These are phyloP conservation scores for Sebastiscus tertius DNA, from an alignment of 2,797 vertebrate genomes.

Conservation along the genomic window DNA sequence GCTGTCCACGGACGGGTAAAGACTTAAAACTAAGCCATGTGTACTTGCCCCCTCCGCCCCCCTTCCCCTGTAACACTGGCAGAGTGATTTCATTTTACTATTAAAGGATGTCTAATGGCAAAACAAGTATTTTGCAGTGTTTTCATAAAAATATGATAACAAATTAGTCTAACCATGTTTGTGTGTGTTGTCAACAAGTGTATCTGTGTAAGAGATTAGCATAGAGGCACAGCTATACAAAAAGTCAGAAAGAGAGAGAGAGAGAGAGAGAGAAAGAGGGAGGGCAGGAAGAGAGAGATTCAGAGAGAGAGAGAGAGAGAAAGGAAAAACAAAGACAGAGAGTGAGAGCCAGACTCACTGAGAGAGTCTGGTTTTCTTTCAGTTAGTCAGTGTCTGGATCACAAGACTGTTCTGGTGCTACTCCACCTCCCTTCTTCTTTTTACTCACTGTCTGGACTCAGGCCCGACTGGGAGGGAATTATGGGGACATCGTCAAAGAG, in stretches of 20 bases:
- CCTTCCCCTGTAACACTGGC: no score
- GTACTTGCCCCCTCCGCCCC: neutral
- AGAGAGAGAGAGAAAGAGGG: neutral
- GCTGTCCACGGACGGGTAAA: no score
- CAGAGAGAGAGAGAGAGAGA: neutral
- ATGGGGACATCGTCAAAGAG: conserved; percentile 73
- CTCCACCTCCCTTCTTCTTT: conserved; percentile 6
- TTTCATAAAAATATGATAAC: neutral
- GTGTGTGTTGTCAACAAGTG: conserved; percentile 16
- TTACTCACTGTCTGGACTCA: conserved; percentile 60
- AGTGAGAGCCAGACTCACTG: conserved; percentile 44
- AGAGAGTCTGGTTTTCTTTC: conserved; percentile 67
- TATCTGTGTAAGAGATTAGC: conserved; percentile 18
- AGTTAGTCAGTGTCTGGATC: conserved; percentile 60
- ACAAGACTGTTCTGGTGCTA: conserved; percentile 46
- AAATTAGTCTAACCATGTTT: neutral
- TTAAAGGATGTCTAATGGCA: neutral
- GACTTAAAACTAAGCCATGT: neutral
- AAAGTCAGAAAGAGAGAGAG: conserved; percentile 16
- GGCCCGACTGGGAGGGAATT: conserved; percentile 53
- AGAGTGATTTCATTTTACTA: neutral
- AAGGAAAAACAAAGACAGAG: conserved; percentile 28
- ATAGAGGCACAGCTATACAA: conserved; percentile 13
- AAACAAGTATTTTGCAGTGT: neutral
- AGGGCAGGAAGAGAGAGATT: neutral